Evolutionary conservation across 2,797 vertebrate genomes (phyloP), one percentile per base, ranked within the genome.

Genomic region (Dermochelys coriacea): DNA sequence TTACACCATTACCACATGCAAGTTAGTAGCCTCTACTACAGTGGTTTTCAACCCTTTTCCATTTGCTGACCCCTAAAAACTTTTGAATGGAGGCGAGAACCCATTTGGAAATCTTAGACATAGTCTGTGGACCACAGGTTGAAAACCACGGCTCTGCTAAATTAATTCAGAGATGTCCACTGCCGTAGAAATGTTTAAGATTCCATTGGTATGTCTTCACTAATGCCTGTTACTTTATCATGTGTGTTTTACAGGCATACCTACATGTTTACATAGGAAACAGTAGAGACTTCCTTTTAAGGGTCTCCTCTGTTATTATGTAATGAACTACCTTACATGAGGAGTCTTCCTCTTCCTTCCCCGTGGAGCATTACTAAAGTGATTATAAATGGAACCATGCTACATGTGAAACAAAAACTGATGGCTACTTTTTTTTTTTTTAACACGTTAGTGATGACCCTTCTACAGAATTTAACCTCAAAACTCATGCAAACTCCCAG

Each of bases 401-500:
- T 85, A 16, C 2, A 45, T 0, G 2, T 31, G 41, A 82, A 80
- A 12, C 51, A 92, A 88, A 93, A 47, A 37, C 5, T 93, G 55
- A 96, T 5, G 21, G 6, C 37, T 95, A n/a, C 82, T 96, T 91
- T 97, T 68, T 82, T 88, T 41, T 94, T 95, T 96, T 71, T 96
- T 81, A 50, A 86, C 82, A 91, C 92, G 78, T 89, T 85, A 99
- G 99, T 1, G 98, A 99, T 80, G 99, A 99, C 34, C 98, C 99
- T 18, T 98, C 99, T 82, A 99, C 99, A 75, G 99, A 99, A 94
- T 98, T 99, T 97, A 99, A 98, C 80, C 98, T 99, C 94, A 99
- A 98, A 97, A 98, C 98, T 34, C 98, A 98, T 85, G 94, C 95
- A 95, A 99, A 93, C 98, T 99, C 99, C 96, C 98, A 94, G 90